Base-by-base conservation (phyloP, 2,797 vertebrate genomes). In the Mallotus villosus region DNA sequence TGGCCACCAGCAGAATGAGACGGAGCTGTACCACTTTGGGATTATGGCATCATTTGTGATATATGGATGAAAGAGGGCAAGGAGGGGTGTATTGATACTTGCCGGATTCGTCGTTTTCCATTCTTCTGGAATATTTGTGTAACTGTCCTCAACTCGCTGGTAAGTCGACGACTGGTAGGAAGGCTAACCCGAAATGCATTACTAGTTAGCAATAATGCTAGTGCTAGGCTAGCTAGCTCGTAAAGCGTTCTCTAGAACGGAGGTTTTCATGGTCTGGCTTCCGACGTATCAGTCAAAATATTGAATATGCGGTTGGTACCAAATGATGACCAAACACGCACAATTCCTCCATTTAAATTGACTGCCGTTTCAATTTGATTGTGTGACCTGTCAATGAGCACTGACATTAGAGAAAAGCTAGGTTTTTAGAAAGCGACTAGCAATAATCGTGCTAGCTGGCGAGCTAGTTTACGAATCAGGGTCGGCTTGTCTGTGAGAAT, bases 1-100 rank as follows among this genome's bases (percentile, higher is more conserved):
- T 94, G 92, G 93, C 93, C 78, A 88, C 92, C 88, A 84, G 78
- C 80, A 81, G 78, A 68, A 80, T 76, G 84, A 85, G 78, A 79
- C 79, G 81, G 78, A 82, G 82, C 88, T 68, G 72, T 62, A 74
- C 24, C 80, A 78, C 84, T 78, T 71, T 75, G 41, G 84, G 81
- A 84, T 74, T 83, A 78, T 74, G 78, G 76, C 84, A 59, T 86
- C 76, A 85, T 76, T 75, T 74, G 73, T 88, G 78, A 85, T 85
- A 78, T 83, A 93, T 92, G 92, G 85, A 82, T 74, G 70, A 78
- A 78, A 75, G 75, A 70, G 73, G 68, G 55, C 73, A 9, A 63
- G 70, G 46, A 70, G 63, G 51, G 63, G 71, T 67, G 49, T 72
- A 58, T 70, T 68, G 51, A 81, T 49, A 67, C 11, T 55, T 21